phyloP scores from a whole-genome alignment of 2,797 vertebrate genomes.

The Lepilemur septentrionalis region DNA sequence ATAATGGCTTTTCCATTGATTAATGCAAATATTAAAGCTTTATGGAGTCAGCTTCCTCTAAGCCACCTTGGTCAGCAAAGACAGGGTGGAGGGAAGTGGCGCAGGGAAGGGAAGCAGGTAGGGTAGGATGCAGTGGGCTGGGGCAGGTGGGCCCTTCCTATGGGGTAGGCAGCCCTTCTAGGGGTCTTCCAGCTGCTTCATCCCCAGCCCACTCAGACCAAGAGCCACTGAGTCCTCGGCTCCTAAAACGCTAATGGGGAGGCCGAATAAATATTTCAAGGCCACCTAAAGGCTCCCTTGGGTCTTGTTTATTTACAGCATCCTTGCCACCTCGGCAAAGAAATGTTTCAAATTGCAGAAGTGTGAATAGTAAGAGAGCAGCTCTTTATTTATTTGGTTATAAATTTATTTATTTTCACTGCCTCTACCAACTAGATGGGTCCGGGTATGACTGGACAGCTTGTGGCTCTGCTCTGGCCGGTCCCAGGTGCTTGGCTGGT shows the following conservation, averaged over 20 bases:
- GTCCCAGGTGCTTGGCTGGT: neutral
- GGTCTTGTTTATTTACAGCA: neutral
- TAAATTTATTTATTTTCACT: neutral
- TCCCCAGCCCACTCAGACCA: neutral
- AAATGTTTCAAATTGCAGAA: neutral
- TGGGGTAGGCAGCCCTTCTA: neutral
- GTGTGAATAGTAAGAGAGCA: neutral
- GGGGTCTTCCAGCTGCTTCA: neutral
- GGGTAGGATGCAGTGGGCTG: accelerated
- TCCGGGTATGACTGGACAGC: neutral
- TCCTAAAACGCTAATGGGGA: constrained; percentile 10
- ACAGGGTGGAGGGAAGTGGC: neutral
- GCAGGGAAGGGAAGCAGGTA: neutral
- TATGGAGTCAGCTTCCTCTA: neutral
- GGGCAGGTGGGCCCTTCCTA: neutral
- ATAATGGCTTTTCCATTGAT: constrained; percentile 52
- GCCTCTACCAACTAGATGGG: neutral
- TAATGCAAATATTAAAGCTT: constrained; percentile 26
- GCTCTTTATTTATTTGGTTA: constrained; percentile 30
- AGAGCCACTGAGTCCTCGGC: neutral
- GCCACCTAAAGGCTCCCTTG: constrained; percentile 26
- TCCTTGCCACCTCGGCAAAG: neutral
- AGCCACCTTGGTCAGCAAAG: neutral
- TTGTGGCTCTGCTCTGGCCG: neutral
- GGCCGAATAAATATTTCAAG: constrained; percentile 48